These are phyloP conservation scores for Microcebus lehilahytsara DNA, from an alignment of 2,113 vertebrate species.

Conservation along the genomic window DNA sequence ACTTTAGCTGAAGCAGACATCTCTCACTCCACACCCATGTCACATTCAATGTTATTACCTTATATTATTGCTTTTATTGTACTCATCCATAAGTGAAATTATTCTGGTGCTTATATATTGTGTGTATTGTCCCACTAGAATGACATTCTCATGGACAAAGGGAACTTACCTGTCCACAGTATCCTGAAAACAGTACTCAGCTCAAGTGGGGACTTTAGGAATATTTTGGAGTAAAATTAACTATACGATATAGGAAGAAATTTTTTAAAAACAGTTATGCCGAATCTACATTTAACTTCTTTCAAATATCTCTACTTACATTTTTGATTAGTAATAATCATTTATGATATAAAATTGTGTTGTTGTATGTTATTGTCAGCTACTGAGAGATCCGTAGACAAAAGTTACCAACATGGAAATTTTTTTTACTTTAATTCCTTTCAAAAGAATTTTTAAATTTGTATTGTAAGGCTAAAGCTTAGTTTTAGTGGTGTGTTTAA, in stretches of 20 bases:
- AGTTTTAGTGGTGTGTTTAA: not conserved
- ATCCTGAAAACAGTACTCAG: not conserved
- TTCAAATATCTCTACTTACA: constrained; percentile 6
- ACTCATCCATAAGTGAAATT: not conserved
- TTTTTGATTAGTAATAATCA: not conserved
- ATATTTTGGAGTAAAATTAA: constrained; percentile 14
- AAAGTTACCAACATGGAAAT: not conserved
- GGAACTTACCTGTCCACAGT: not conserved
- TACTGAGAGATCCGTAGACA: not conserved
- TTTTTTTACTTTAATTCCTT: not conserved
- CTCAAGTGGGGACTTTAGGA: not conserved
- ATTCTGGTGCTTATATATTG: not conserved
- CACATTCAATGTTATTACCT: not conserved
- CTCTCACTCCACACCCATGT: not conserved
- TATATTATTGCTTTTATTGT: not conserved
- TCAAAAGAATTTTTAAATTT: not conserved
- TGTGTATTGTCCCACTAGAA: not conserved
- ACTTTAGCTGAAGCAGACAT: not conserved
- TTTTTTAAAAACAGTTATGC: not conserved
- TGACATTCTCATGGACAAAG: not conserved
- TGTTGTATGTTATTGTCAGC: not conserved
- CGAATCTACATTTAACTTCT: not conserved
- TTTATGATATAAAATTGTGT: not conserved
- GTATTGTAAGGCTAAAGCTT: constrained; percentile 6
- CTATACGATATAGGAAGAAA: not conserved